A percentile compares a stretch with the other conserved stretches of the same genome.
phyloP scores from a whole-genome alignment of 1,140 invertebrate species.

The Halictus rubicundus region DNA sequence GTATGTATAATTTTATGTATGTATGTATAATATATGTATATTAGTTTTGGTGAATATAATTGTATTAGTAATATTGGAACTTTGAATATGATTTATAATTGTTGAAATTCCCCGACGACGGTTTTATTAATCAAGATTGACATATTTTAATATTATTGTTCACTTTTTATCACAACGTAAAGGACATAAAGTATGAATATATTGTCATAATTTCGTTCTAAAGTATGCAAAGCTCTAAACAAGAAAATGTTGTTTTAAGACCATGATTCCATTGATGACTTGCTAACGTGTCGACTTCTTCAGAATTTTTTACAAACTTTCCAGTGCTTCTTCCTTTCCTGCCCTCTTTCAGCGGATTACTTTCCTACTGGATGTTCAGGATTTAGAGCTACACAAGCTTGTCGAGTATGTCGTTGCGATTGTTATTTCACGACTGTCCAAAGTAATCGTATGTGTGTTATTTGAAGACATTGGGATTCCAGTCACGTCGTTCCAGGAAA shows the following conservation, averaged over 20 bases:
- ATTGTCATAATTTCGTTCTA: no score
- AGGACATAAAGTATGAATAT: background rate
- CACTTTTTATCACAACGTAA: background rate
- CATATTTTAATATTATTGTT: no score
- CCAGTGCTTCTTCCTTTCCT: background rate
- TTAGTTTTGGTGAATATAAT: no score
- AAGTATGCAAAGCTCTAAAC: constrained; percentile 7
- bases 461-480: constrained; percentile 22
- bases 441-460: constrained; percentile 44
- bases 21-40: no score
- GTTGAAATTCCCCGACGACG: no score
- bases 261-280: background rate
- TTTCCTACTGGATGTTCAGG: constrained; percentile 23
- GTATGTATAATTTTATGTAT: no score
- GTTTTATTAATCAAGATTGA: no score
- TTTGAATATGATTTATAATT: no score
- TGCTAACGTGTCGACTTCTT: constrained; percentile 2
- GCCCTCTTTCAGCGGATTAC: constrained; percentile 12
- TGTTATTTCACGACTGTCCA: constrained; percentile 42
- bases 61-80: no score
- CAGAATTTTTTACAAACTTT: constrained; percentile 21
- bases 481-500: constrained; percentile 16
- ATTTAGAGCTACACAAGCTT: constrained; percentile 29
- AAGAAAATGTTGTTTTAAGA: constrained; percentile 25
- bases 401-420: constrained; percentile 30